phyloP scores from a whole-genome alignment of 2,888 invertebrate genomes.

The Seladonia tumulorum region DNA sequence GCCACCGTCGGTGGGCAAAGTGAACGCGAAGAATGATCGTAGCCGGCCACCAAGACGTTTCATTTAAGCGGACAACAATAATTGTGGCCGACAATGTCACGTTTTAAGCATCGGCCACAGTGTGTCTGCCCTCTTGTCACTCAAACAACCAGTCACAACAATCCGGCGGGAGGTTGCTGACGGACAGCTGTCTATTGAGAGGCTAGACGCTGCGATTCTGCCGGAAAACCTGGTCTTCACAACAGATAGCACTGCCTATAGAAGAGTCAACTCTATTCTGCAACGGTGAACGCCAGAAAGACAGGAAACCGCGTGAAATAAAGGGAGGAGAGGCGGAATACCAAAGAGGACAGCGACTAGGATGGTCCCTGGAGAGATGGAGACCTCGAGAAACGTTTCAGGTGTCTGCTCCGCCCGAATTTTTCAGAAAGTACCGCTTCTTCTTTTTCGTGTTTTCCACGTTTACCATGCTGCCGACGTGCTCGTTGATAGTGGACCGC shows the following conservation, averaged over 20 bases:
- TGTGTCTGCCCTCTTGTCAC: slow-evolving; percentile 70
- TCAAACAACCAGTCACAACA: slow-evolving; percentile 77
- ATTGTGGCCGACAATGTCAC: slow-evolving; percentile 61
- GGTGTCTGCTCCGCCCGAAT: slow-evolving; percentile 36
- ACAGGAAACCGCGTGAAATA: slow-evolving; percentile 44
- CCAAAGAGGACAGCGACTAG: slow-evolving; percentile 10
- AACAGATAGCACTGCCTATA: slow-evolving; percentile 55
- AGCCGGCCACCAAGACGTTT: slow-evolving; percentile 27
- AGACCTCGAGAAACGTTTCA: slow-evolving; percentile 15
- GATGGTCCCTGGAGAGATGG: slow-evolving; percentile 35
- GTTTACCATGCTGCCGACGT: neutral
- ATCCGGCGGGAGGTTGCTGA: slow-evolving; percentile 69
- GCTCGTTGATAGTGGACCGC: neutral
- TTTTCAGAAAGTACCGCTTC: slow-evolving; percentile 1
- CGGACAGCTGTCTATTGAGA: slow-evolving; percentile 69
- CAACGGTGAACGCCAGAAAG: slow-evolving; percentile 24
- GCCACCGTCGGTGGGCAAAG: neutral
- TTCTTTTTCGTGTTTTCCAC: slow-evolving; percentile 29
- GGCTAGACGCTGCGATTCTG: slow-evolving; percentile 42
- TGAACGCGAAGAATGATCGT: neutral
- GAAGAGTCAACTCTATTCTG: slow-evolving; percentile 47
- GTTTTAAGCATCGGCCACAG: slow-evolving; percentile 62
- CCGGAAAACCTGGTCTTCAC: slow-evolving; percentile 55
- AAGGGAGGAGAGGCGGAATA: slow-evolving; percentile 56
- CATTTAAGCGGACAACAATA: slow-evolving; percentile 39